Evolutionary conservation across 2,888 invertebrate genomes (phyloP).

Genomic region (Ichneumon xanthorius): DNA sequence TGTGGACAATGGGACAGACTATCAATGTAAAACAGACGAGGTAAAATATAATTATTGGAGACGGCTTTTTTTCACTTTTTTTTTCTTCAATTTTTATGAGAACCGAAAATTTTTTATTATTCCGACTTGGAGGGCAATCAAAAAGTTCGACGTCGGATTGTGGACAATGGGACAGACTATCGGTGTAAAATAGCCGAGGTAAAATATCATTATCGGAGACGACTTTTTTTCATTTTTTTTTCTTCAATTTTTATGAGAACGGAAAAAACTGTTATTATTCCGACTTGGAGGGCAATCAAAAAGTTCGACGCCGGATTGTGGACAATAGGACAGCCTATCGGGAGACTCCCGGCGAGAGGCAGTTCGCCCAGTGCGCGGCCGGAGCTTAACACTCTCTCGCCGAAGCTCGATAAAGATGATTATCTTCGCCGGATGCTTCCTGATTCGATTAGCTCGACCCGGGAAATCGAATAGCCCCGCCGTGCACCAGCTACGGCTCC

Average conservation of each 20-base stretch:
- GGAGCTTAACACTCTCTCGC: slow-evolving; percentile 39
- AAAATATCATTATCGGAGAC: too few species aligned
- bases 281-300: not conserved
- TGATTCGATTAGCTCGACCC: slow-evolving; percentile 55
- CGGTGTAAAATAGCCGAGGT: too few species aligned
- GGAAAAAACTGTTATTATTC: slow-evolving; percentile 24
- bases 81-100: not conserved
- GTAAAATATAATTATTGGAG: not conserved
- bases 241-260: not conserved
- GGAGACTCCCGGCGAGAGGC: not conserved
- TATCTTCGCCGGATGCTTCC: slow-evolving; percentile 57
- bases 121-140: not conserved
- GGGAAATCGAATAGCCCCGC: slow-evolving; percentile 46
- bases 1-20: too few species aligned
- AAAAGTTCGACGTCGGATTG: too few species aligned
- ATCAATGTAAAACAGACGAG: too few species aligned
- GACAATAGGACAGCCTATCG: slow-evolving; percentile 14
- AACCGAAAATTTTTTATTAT: too few species aligned
- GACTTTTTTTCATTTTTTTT: too few species aligned
- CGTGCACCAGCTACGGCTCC: not conserved
- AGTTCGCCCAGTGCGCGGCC: slow-evolving; percentile 1
- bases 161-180: too few species aligned
- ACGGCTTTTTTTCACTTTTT: not conserved
- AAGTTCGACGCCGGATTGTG: slow-evolving; percentile 28
- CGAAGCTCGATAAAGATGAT: slow-evolving; percentile 62